These are phyloP conservation scores for Chaenodraco wilsoni DNA, from an alignment of 2,797 vertebrate genomes.

Conservation along the genomic window DNA sequence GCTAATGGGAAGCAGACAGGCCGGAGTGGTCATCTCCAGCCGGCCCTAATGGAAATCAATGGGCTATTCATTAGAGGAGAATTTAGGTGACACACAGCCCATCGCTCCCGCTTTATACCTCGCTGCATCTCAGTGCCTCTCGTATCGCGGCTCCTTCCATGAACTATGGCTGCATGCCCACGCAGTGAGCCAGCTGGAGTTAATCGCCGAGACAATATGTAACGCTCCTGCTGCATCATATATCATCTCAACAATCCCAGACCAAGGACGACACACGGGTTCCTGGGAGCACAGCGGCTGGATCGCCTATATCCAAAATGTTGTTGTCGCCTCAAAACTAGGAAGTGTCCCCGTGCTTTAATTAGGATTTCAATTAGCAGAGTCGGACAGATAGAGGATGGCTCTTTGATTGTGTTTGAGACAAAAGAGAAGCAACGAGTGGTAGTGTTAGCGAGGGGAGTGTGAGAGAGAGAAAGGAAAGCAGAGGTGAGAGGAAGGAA, in stretches of 20 bases:
- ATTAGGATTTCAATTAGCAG: constrained; percentile 36
- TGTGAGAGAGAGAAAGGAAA: not conserved
- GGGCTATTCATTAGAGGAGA: constrained; percentile 86
- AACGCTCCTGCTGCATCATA: constrained; percentile 32
- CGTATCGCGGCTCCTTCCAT: constrained; percentile 30
- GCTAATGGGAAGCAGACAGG: constrained; percentile 83
- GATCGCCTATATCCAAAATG: not conserved
- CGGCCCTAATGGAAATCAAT: constrained; percentile 86
- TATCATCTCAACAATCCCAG: constrained; percentile 42
- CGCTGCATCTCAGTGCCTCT: constrained; percentile 48
- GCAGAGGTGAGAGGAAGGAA: constrained; percentile 33
- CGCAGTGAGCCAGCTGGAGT: constrained; percentile 47
- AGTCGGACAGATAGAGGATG: not conserved
- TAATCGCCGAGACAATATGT: constrained; percentile 56
- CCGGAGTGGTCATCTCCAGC: constrained; percentile 73
- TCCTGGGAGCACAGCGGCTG: not conserved
- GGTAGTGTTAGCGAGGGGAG: not conserved
- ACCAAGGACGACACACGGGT: constrained; percentile 3
- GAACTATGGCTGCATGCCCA: constrained; percentile 57
- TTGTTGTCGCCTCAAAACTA: constrained; percentile 20
- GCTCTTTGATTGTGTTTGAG: constrained; percentile 21
- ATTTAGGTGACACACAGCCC: constrained; percentile 76
- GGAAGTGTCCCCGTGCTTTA: constrained; percentile 11
- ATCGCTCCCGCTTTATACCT: constrained; percentile 57
- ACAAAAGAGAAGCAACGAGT: not conserved